Evolutionary conservation across 2,888 invertebrate species (phyloP).

Genomic region (Malachius bipustulatus): DNA sequence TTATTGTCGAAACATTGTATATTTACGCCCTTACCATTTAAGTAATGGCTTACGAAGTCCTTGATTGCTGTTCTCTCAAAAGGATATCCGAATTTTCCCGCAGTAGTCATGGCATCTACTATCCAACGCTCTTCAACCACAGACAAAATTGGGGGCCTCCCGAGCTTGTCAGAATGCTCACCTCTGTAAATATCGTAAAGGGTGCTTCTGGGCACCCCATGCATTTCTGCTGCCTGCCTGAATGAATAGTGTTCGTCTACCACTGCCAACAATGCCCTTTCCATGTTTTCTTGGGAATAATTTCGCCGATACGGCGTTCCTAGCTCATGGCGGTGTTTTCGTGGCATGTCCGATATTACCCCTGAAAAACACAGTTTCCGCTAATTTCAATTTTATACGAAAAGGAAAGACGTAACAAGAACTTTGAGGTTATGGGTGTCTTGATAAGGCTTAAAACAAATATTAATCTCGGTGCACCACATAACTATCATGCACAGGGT

Average conservation of each 20-base stretch:
- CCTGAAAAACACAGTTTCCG: too few relatives aligned
- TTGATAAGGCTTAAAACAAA: too few relatives aligned
- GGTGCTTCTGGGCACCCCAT: slow-evolving; percentile 12
- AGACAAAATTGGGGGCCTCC: slow-evolving; percentile 10
- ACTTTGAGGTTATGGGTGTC: too few relatives aligned
- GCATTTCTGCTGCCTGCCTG: slow-evolving; percentile 11
- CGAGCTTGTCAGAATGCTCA: slow-evolving; percentile 10
- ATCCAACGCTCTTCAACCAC: slow-evolving; percentile 8
- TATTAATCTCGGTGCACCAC: too few relatives aligned
- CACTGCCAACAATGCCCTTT: slow-evolving; percentile 12
- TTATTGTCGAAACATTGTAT: slow-evolving; percentile 7
- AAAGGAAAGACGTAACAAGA: too few relatives aligned
- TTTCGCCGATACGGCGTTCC: slow-evolving; percentile 11
- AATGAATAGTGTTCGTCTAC: slow-evolving; percentile 8
- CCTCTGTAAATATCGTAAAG: slow-evolving; percentile 12
- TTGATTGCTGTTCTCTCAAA: not conserved
- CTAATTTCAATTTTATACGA: too few relatives aligned
- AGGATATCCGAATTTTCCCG: slow-evolving; percentile 8
- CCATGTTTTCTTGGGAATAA: slow-evolving; percentile 10
- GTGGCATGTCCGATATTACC: slow-evolving; percentile 11
- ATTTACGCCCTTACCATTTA: slow-evolving; percentile 8
- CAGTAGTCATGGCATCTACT: slow-evolving; percentile 10
- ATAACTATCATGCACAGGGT: too few relatives aligned
- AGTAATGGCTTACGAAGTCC: slow-evolving; percentile 10
- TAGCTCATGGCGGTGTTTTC: slow-evolving; percentile 9